Evolutionary conservation across 2,888 invertebrate species (phyloP), one percentile per base, ranked within the genome.

Genomic region (Agapostemon virescens): DNA sequence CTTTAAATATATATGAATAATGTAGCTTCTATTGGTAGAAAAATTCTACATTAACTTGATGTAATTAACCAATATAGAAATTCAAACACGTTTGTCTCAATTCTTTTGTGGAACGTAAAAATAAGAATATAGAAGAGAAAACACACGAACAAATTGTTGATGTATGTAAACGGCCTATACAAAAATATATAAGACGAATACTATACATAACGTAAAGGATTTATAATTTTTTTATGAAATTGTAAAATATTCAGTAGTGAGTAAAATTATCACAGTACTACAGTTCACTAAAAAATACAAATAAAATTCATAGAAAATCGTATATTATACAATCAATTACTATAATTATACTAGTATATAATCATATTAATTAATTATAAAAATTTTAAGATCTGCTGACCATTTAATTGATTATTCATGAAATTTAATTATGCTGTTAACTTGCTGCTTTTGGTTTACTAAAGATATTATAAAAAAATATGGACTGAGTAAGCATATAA

Each of bases 1-100:
- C 55, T 55, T 26, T 26, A 26, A 55, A 55, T 26, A 26, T 55
- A 15, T 55, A 55, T 55, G 55, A 55, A 55, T 55, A 55, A 55
- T 26, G 2, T 55, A 55, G 6, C 26, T 55, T 26, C 55, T 55
- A 55, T 55, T 26, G 26, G 0, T 17, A 55, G 17, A 6, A 55
- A 4, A 33, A 20, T 61, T 33, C 30, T 61, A 33, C 7, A 20
- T 61, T 61, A 30, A 61, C 20, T 61, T 61, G 3, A 61, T 33
- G 26, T 30, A 61, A 33, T 61, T 61, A 61, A 61, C 17, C 33
- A 30, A 17, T 61, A 30, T 15, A 33, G 30, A 20, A 33, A 61
- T 33, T 61, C 9, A 20, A 9, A 9, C 26, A 9, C 0, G 58
- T 61, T 61, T 30, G 9, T 61, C 58, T 30, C 15, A 61, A 61